A percentile compares a stretch with the other conserved stretches of the same genome.
Evolutionary conservation across 2,888 invertebrate genomes (phyloP).

Genomic region (Scelioninae gen. 1): DNA sequence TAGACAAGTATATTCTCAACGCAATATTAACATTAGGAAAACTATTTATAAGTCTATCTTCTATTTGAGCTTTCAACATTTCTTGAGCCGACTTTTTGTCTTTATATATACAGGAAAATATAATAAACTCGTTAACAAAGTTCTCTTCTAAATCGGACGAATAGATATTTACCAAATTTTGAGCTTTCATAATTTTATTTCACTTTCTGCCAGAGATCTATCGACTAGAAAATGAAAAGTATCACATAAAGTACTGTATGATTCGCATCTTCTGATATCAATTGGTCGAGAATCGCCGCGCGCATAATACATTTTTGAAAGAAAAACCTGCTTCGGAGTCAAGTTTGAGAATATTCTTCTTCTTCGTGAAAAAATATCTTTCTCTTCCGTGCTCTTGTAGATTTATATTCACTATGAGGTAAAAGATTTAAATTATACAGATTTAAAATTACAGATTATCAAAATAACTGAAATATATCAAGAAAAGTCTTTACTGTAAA

Average conservation of each 20-base stretch:
- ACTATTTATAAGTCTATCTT: conserved; percentile 11
- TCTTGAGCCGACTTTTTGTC: conserved; percentile 7
- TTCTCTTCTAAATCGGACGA: conserved; percentile 10
- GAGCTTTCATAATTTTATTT: conserved; percentile 9
- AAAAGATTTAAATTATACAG: too few relatives aligned
- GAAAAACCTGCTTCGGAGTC: conserved; percentile 8
- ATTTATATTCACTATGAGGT: neutral
- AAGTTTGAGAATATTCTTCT: neutral
- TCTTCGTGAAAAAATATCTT: neutral
- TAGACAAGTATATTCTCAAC: conserved; percentile 11
- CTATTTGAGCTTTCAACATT: conserved; percentile 14
- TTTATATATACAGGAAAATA: conserved; percentile 7
- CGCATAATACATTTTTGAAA: conserved; percentile 1
- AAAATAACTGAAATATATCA: too few relatives aligned
- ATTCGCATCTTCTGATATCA: conserved; percentile 9
- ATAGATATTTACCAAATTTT: conserved; percentile 7
- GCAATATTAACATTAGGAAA: conserved; percentile 12
- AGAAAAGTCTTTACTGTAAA: too few relatives aligned
- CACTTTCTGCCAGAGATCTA: conserved; percentile 1
- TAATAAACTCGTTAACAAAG: conserved; percentile 7
- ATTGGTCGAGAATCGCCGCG: conserved; percentile 5
- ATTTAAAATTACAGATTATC: too few relatives aligned
- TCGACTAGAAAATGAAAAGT: conserved; percentile 5
- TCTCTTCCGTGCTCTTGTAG: neutral
- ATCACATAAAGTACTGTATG: conserved; percentile 7